Base-by-base conservation (phyloP, 2,888 invertebrate genomes). In the Cheiracanthium punctorium region DNA sequence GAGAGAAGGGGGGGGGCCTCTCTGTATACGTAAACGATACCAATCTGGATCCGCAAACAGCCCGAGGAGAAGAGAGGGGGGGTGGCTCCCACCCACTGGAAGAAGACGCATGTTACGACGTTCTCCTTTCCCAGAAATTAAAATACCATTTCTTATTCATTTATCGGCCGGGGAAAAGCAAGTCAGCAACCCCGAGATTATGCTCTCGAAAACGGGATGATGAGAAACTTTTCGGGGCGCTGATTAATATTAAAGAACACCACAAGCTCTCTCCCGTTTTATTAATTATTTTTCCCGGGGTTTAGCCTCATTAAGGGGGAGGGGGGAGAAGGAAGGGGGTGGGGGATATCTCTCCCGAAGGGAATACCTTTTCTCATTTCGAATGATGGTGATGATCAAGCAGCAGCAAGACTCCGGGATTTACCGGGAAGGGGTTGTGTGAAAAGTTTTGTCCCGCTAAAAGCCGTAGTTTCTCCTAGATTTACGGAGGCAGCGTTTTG, bases 251-350 rank as follows among this genome's bases (percentile, higher is more conserved):
- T 82, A 77, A 76, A 82, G 65, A 64, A 76, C 29, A 28, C 20
- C 29, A 20, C 33, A 24, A 65, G 24, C 10, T n/a, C n/a, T n/a
- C n/a, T n/a, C 48, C 28, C 30, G 70, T 70, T n/a, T n/a, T 75
- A 82, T 82, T 82, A 82, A 82, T 82, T 82, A 82, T 82, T 82
- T 82, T 82, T 82, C 80, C 64, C 24, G 74, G 24, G 71, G 64
- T 65, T 48, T 72, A 72, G 64, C 71, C 76, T 76, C 82, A 82
- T 82, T 82, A 72, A 64, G 69, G 69, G 71, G 41, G 41, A 12
- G 33, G 33, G 30, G 17, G 30, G 17, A 32, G 80, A 65, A 48
- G 71, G n/a, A 5, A 24, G 48, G 70, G 65, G 52, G 20, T 5
- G 58, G 8, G 14, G 17, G 58, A 24, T 12, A 48, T 58, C 58